Conservation (phyloP, 2,113 vertebrate species). For the Hypomesus transpacificus region DNA sequence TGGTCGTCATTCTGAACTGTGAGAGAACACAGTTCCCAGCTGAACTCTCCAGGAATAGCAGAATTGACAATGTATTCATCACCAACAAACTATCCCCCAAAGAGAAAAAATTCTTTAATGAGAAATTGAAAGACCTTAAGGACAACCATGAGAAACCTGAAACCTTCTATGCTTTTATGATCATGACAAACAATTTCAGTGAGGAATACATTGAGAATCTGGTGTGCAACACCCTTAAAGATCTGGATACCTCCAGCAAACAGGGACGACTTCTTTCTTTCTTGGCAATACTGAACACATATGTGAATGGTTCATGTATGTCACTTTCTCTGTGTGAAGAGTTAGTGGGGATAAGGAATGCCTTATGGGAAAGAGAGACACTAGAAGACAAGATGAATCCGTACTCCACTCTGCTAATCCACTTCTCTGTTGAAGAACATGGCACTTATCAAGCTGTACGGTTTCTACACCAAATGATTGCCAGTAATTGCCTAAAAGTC, state of each 20-base stretch:
- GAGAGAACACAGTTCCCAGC: slow-evolving; percentile 35
- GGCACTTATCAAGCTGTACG: slow-evolving; percentile 44
- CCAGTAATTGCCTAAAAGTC: slow-evolving; percentile 34
- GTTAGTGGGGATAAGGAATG: slow-evolving; percentile 34
- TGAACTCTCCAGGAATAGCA: slow-evolving; percentile 9
- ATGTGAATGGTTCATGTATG: slow-evolving; percentile 44
- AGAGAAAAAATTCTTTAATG: slow-evolving; percentile 44
- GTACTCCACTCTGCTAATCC: slow-evolving; percentile 45
- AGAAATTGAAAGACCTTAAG: slow-evolving; percentile 39
- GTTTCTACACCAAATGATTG: slow-evolving; percentile 49
- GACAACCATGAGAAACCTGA: slow-evolving; percentile 42
- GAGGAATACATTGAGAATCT: slow-evolving; percentile 35
- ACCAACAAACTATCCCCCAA: slow-evolving; percentile 34
- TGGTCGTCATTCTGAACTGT: slow-evolving; percentile 51
- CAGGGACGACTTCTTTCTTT: slow-evolving; percentile 32
- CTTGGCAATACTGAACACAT: slow-evolving; percentile 47
- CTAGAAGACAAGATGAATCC: slow-evolving; percentile 49
- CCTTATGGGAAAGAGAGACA: slow-evolving; percentile 14
- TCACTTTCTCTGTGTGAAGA: slow-evolving; percentile 49
- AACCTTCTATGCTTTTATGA: slow-evolving; percentile 57
- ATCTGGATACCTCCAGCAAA: slow-evolving; percentile 22
- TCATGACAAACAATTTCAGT: slow-evolving; percentile 56
- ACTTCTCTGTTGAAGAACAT: slow-evolving; percentile 39
- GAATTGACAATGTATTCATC: slow-evolving; percentile 37
- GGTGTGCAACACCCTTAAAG: slow-evolving; percentile 45